Evolutionary conservation across 2,113 vertebrate genomes (phyloP).

Genomic region (Siniperca knerii): DNA sequence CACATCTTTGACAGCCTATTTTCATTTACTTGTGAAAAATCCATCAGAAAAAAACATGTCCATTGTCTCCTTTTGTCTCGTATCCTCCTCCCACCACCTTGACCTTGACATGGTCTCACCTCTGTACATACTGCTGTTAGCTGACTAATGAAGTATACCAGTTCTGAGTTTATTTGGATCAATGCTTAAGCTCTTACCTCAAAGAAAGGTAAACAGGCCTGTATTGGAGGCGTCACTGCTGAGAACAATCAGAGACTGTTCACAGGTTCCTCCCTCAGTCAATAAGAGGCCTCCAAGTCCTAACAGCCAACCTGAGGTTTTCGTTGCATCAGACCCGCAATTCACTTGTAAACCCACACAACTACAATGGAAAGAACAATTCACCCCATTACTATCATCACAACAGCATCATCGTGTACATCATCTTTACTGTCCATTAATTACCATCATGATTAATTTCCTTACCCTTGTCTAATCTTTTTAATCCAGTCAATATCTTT

Average conservation of each 20-base stretch:
- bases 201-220: slow-evolving; percentile 74
- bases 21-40: background rate
- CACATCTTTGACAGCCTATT: background rate
- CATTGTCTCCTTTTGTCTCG: background rate
- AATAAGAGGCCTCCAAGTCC: slow-evolving; percentile 71
- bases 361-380: background rate
- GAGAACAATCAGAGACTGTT: slow-evolving; percentile 82
- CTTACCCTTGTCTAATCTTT: background rate
- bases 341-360: background rate
- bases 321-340: slow-evolving; percentile 29
- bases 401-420: background rate
- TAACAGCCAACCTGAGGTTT: slow-evolving; percentile 52
- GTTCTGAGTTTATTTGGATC: slow-evolving; percentile 72
- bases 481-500: background rate
- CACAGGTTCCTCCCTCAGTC: slow-evolving; percentile 79
- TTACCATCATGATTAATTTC: background rate
- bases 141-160: slow-evolving; percentile 34
- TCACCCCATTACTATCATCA: background rate
- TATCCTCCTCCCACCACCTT: slow-evolving; percentile 30
- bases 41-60: background rate
- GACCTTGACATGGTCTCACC: slow-evolving; percentile 41
- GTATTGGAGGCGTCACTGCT: slow-evolving; percentile 62
- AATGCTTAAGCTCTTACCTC: slow-evolving; percentile 71
- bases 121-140: slow-evolving; percentile 30
- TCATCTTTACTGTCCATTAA: background rate